Percentiles rank a stretch among this genome's conserved stretches.
phyloP scores from a whole-genome alignment of 92 coral and sea anemone genomes.

The Epizoanthus scotinus region DNA sequence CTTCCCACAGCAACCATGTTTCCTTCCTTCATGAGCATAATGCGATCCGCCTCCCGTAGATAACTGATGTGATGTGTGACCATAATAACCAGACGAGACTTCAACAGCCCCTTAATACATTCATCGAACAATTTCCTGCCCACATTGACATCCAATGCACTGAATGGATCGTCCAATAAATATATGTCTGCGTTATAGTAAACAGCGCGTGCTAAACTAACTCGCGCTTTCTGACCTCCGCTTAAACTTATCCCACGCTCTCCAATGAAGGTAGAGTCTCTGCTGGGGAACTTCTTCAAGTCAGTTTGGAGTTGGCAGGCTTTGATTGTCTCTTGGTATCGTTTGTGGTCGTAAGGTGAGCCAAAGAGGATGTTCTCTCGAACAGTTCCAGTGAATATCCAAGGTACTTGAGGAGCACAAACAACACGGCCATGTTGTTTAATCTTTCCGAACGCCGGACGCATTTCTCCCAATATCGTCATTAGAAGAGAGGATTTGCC shows the following conservation, averaged over 20 bases:
- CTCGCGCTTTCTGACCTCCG: conserved; percentile 50
- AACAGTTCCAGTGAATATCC: conserved; percentile 44
- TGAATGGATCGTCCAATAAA: conserved; percentile 45
- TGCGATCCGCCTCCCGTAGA: conserved; percentile 40
- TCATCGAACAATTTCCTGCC: conserved; percentile 29
- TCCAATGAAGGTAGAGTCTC: conserved; percentile 40
- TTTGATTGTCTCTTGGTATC: conserved; percentile 6
- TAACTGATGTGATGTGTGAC: conserved; percentile 46
- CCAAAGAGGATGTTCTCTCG: conserved; percentile 46
- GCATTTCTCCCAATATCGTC: conserved; percentile 46
- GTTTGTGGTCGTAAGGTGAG: conserved; percentile 12
- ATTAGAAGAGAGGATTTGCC: conserved; percentile 44
- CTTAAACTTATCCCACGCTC: conserved; percentile 43
- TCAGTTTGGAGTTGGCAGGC: conserved; percentile 39
- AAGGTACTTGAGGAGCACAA: conserved; percentile 40
- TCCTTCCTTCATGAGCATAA: conserved; percentile 37
- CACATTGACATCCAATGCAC: conserved; percentile 35
- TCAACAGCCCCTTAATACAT: conserved; percentile 33
- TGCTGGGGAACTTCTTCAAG: conserved; percentile 26
- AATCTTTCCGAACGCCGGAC: conserved; percentile 16
- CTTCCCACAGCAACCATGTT: conserved; percentile 24
- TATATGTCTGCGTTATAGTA: conserved; percentile 46
- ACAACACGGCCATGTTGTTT: conserved; percentile 30
- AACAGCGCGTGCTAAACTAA: conserved; percentile 47
- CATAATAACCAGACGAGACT: conserved; percentile 17